Percentiles rank a stretch among this genome's conserved stretches.
Evolutionary conservation across 2,888 invertebrate genomes (phyloP).

Genomic region (Aphidius colemani): DNA sequence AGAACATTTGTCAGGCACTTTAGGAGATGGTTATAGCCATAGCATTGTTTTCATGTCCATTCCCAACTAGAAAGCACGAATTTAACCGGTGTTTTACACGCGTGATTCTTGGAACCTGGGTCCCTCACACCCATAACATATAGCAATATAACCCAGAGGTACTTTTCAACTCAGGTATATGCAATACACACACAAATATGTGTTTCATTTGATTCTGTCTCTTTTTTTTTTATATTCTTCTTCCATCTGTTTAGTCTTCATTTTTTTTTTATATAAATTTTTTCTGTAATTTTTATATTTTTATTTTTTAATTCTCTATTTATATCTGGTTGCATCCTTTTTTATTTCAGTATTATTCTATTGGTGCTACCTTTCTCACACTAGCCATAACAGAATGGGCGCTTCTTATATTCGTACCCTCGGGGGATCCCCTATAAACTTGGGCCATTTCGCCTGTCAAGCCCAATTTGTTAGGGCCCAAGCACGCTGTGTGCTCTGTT

Average conservation of each 20-base stretch:
- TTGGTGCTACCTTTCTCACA: not conserved
- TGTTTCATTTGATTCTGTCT: constrained; percentile 24
- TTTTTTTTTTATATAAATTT: constrained; percentile 1
- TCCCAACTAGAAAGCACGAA: constrained; percentile 53
- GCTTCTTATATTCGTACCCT: constrained; percentile 14
- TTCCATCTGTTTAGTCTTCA: constrained; percentile 5
- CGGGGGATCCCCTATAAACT: constrained; percentile 5
- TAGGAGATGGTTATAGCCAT: constrained; percentile 44
- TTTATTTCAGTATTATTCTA: not conserved
- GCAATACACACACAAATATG: constrained; percentile 29
- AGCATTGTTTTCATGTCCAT: constrained; percentile 53
- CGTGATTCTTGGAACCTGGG: constrained; percentile 53
- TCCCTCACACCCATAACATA: constrained; percentile 40
- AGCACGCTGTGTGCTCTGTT: constrained; percentile 46
- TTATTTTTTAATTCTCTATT: not conserved
- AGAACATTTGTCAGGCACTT: constrained; percentile 56
- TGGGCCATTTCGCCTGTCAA: constrained; percentile 56
- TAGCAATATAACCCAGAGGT: constrained; percentile 29
- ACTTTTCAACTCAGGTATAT: constrained; percentile 32
- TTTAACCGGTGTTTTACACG: constrained; percentile 58
- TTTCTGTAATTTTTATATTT: constrained; percentile 5
- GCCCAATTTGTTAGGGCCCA: constrained; percentile 54
- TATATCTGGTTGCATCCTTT: not conserved
- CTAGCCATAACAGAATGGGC: not conserved
- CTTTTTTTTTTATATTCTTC: constrained; percentile 7